A percentile compares a stretch with the other conserved stretches of the same genome.
Conservation (phyloP, 2,797 vertebrate genomes). For the Poeciliopsis gracilis region DNA sequence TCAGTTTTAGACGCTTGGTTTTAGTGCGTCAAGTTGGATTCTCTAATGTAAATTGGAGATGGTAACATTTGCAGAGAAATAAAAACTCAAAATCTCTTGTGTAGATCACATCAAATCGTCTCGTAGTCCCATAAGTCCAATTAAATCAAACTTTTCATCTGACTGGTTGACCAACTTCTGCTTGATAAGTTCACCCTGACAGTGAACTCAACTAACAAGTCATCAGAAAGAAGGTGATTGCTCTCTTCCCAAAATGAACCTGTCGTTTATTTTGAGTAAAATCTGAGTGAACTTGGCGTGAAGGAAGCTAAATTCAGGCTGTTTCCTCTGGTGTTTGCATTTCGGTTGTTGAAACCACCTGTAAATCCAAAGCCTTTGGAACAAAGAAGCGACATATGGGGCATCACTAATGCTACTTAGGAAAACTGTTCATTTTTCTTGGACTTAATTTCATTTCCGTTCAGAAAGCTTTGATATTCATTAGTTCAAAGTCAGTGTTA, state of each 20-base stretch:
- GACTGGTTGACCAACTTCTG: background rate
- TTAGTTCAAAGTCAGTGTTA: conserved; percentile 34
- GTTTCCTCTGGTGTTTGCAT: background rate
- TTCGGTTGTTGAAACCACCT: background rate
- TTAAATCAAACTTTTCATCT: background rate
- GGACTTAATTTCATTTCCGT: background rate
- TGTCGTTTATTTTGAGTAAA: background rate
- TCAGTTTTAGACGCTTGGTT: background rate
- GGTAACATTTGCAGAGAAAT: background rate
- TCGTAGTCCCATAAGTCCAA: background rate
- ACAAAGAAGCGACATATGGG: background rate
- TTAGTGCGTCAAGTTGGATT: background rate
- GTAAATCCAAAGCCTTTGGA: background rate
- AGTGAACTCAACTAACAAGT: background rate
- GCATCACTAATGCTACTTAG: background rate
- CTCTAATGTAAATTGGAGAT: background rate
- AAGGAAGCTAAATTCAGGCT: background rate
- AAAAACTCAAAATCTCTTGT: background rate
- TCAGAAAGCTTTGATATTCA: conserved; percentile 18
- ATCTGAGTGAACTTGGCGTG: background rate
- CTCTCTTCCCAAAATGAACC: background rate
- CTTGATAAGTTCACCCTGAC: background rate
- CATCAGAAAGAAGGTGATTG: background rate
- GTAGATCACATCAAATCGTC: background rate
- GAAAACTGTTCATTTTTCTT: background rate